phyloP scores from a whole-genome alignment of 2,113 vertebrate genomes.

The Laterallus jamaicensis region DNA sequence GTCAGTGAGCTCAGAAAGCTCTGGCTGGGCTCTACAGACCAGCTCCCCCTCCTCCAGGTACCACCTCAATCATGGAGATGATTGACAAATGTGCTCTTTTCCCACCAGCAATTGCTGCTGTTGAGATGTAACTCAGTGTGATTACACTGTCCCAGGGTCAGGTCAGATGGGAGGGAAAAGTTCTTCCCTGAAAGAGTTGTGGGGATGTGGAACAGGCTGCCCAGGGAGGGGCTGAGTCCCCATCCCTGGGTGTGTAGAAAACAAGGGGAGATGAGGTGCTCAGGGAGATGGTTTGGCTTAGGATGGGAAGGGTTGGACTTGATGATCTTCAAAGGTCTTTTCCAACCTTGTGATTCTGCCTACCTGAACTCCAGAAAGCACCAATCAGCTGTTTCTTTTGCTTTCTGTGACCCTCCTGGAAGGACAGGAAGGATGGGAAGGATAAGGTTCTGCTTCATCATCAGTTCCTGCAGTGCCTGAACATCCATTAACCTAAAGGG shows the following conservation, averaged over 20 bases:
- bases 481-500: background rate
- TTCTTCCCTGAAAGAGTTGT: too few species aligned
- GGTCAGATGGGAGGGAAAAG: too few species aligned
- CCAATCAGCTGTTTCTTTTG: background rate
- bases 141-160: background rate
- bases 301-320: too few species aligned
- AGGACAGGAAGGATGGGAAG: conserved; percentile 7
- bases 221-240: too few species aligned
- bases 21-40: background rate
- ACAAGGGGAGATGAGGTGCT: too few species aligned
- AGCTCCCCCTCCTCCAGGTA: background rate
- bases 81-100: background rate
- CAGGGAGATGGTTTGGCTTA: too few species aligned
- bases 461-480: background rate
- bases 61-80: background rate
- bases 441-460: conserved; percentile 10
- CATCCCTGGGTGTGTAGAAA: too few species aligned
- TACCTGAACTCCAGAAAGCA: background rate
- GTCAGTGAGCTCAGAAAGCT: conserved; percentile 4
- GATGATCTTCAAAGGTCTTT: too few species aligned
- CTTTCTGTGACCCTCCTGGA: background rate
- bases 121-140: background rate
- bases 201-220: too few species aligned
- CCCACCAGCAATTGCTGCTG: background rate
- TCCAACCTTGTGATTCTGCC: too few species aligned